Percentiles rank a stretch among this genome's conserved stretches.
phyloP scores from a whole-genome alignment of 1,140 invertebrate genomes.

The Drosophila takahashii region DNA sequence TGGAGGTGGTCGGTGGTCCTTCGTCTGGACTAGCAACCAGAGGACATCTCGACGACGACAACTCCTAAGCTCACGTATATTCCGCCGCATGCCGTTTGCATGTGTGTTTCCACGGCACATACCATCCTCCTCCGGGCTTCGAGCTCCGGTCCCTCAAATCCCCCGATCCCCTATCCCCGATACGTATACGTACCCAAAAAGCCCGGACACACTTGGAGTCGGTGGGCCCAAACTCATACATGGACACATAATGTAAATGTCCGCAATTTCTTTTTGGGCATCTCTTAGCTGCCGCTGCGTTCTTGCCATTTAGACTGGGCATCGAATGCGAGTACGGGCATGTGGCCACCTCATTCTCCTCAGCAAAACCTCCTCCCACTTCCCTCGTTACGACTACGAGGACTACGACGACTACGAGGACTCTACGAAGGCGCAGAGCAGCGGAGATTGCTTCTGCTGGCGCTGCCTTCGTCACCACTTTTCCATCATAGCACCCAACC shows the following conservation, averaged over 20 bases:
- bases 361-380: constrained; percentile 18
- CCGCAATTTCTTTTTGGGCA: constrained; percentile 84
- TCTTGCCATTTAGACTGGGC: constrained; percentile 77
- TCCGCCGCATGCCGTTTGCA: constrained; percentile 44
- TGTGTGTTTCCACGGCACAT: constrained; percentile 56
- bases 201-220: constrained; percentile 40
- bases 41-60: constrained; percentile 76
- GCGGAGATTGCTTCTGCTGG: constrained; percentile 74
- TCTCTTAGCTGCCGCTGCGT: constrained; percentile 77
- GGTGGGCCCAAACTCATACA: constrained; percentile 61
- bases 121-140: constrained; percentile 20
- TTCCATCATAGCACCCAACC: constrained; percentile 80
- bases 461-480: constrained; percentile 75
- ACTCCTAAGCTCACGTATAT: constrained; percentile 73
- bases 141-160: background rate
- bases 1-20: constrained; percentile 28
- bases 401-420: constrained; percentile 38
- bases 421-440: constrained; percentile 68
- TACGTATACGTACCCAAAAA: constrained; percentile 2
- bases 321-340: constrained; percentile 48
- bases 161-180: background rate
- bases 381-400: constrained; percentile 20
- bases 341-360: constrained; percentile 27
- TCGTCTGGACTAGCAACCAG: constrained; percentile 70
- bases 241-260: constrained; percentile 83